phyloP scores from a whole-genome alignment of 2,113 vertebrate genomes.

The Scolopax mira region DNA sequence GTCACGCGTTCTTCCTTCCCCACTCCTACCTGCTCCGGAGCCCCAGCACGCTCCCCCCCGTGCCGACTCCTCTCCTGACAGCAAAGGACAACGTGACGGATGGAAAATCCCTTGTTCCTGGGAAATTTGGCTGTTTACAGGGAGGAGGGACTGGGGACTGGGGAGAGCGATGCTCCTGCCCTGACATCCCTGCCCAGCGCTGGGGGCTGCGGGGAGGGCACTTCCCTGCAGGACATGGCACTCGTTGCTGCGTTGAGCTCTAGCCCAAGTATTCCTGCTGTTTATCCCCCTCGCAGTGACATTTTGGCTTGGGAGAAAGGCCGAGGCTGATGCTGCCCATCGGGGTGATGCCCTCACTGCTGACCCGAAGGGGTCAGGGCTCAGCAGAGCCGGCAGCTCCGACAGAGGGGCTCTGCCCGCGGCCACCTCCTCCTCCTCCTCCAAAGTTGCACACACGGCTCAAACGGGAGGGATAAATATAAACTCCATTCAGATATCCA shows the following conservation, averaged over 20 bases:
- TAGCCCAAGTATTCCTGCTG: not conserved
- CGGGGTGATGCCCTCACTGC: not conserved
- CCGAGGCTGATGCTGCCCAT: not conserved
- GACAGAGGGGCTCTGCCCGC: not conserved
- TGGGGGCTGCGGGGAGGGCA: not conserved
- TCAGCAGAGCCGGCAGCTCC: not conserved
- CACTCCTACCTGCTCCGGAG: slow-evolving; percentile 27
- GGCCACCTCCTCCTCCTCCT: not conserved
- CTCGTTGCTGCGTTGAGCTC: not conserved
- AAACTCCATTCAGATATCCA: slow-evolving; percentile 66
- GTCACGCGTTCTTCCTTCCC: not conserved
- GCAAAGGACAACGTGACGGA: slow-evolving; percentile 54
- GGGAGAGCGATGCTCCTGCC: not conserved
- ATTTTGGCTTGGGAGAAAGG: not conserved
- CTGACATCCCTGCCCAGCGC: not conserved
- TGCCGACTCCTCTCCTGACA: slow-evolving; percentile 27
- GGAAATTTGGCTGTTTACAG: not conserved
- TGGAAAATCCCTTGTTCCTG: slow-evolving; percentile 29
- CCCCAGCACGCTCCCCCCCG: not conserved
- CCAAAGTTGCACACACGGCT: slow-evolving; percentile 36
- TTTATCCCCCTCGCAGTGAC: not conserved
- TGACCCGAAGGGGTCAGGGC: not conserved
- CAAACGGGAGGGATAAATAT: slow-evolving; percentile 50
- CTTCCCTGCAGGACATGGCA: not conserved
- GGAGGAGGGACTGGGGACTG: not conserved